Conservation (phyloP, 2,113 vertebrate genomes). For the Paramormyrops kingsleyae region DNA sequence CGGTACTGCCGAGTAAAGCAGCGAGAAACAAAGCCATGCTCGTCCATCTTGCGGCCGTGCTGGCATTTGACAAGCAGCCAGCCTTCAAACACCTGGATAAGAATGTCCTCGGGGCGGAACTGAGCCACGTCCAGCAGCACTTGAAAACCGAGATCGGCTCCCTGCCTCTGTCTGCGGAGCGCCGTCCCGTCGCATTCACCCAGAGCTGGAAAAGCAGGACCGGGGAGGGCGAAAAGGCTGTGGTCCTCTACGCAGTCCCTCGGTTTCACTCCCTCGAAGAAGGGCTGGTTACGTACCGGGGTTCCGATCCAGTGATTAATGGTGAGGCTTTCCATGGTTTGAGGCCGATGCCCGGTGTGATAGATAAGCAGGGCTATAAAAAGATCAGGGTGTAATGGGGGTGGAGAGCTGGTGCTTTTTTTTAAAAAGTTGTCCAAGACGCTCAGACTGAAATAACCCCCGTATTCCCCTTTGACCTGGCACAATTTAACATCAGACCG, state of each 20-base stretch:
- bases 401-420: neutral
- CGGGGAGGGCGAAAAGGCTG: slow-evolving; percentile 63
- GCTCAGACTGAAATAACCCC: neutral
- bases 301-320: slow-evolving; percentile 65
- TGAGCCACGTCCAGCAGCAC: slow-evolving; percentile 72
- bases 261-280: slow-evolving; percentile 52
- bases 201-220: slow-evolving; percentile 45
- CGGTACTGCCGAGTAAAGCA: slow-evolving; percentile 68
- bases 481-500: neutral
- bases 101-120: slow-evolving; percentile 74
- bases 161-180: neutral
- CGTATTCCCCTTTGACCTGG: neutral
- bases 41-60: slow-evolving; percentile 66
- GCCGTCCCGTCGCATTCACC: neutral
- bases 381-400: neutral
- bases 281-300: slow-evolving; percentile 60
- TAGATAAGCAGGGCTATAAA: neutral
- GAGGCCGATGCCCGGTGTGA: slow-evolving; percentile 46
- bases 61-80: slow-evolving; percentile 74
- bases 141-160: slow-evolving; percentile 44
- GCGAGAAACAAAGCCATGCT: slow-evolving; percentile 65
- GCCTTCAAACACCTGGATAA: slow-evolving; percentile 76
- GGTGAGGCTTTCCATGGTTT: slow-evolving; percentile 64
- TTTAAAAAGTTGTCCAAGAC: neutral
- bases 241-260: slow-evolving; percentile 62